A percentile compares a stretch with the other conserved stretches of the same genome.
Evolutionary conservation across 2,888 invertebrate genomes (phyloP).

Genomic region (Caenorhabditis sinica): DNA sequence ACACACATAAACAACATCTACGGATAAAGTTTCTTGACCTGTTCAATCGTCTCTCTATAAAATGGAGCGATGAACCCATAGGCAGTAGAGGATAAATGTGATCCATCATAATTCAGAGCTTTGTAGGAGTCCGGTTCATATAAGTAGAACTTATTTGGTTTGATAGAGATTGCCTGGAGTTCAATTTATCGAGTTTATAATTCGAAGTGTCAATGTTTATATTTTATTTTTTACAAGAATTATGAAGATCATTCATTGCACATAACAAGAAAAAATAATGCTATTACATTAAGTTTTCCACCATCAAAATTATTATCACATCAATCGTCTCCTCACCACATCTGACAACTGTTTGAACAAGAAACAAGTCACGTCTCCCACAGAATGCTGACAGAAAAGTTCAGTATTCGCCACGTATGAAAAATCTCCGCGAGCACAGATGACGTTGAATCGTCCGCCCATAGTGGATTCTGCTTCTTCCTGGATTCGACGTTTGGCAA

Average conservation of each 20-base stretch:
- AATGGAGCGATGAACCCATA: neutral
- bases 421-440: constrained; percentile 73
- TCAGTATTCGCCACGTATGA: constrained; percentile 75
- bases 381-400: constrained; percentile 71
- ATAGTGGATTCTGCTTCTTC: constrained; percentile 64
- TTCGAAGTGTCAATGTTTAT: neutral
- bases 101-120: constrained; percentile 12
- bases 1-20: no score
- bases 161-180: neutral
- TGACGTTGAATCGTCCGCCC: constrained; percentile 69
- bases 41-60: constrained; percentile 7
- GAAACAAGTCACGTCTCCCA: constrained; percentile 74
- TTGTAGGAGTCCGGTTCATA: neutral
- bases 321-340: constrained; percentile 56
- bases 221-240: no score
- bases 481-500: constrained; percentile 72
- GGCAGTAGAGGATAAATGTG: neutral
- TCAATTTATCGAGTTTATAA: neutral
- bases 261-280: neutral
- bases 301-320: no score
- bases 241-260: neutral
- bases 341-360: constrained; percentile 73
- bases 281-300: no score
- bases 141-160: constrained; percentile 7
- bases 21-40: neutral